Evolutionary conservation across 2,888 invertebrate genomes (phyloP), one percentile per base, ranked within the genome.

Genomic region (Drosophila picticornis): DNA sequence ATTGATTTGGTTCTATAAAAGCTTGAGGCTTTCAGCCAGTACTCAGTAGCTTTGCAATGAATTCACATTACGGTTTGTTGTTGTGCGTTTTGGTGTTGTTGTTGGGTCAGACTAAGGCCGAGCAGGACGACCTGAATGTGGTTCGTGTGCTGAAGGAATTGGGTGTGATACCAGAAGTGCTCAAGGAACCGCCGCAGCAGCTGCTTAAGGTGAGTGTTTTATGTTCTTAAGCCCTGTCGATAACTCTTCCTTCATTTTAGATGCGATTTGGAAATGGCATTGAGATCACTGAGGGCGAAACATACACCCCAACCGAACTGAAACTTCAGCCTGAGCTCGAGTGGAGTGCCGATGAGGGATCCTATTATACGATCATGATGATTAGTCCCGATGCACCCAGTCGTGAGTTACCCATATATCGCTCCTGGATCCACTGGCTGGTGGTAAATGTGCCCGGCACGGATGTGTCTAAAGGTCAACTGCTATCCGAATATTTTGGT

Each of bases 391-490:
- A 98, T 94, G 98, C 98, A 4, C 98, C 98, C 0, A 96, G 96
- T 80, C 95, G 98, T 52, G 92, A 94, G 36, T 95, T 96, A 36
- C 98, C 98, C 0, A 96, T 94, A 78, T 96, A 95, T 92, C 95
- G 97, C 53, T 98, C 98, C 92, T 98, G 97, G 96, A 96, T 97
- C 83, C 98, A 98, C 93, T 98, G 98, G 98, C 93, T 98, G n/a
- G 96, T 98, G 0, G 96, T 95, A 22, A 98, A 98, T 92, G 96
- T 99, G 79, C 96, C 96, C 22, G 97, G 96, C 16, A 92, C 89
- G 77, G 94, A 96, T 75, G 91, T 98, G 2, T 90, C 92, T 0
- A 94, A 95, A 11, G 98, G 98, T 16, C 96, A 97, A 74, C 94
- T 94, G 0, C 94, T 98, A 0, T 95, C 96, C 1, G 95, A 95